Evolutionary conservation across 1,140 invertebrate species (phyloP), one percentile per base, ranked within the genome.

Genomic region (Procambarus clarkii): DNA sequence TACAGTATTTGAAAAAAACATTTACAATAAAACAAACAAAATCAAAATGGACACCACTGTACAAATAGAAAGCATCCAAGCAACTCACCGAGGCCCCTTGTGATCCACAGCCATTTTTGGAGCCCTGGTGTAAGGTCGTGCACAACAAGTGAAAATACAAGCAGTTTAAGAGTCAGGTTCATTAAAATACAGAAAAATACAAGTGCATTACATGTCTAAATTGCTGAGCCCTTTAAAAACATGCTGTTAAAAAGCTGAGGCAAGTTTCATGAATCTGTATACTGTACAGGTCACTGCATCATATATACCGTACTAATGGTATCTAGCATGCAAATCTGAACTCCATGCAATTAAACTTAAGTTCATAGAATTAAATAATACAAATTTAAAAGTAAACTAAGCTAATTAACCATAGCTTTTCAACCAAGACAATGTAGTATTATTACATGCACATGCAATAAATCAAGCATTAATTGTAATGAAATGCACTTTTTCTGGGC

Each of bases 121-220:
- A 74, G 69, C n/a, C 69, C 69, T 74, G 69, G 69, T 74, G n/a
- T 34, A 74, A 74, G 69, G 21, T 74, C 69, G 34, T 74, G 69
- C 69, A 74, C n/a, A n/a, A 24, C 15, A 74, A 74, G 11, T n/a
- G 34, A 21, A 34, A 74, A 74, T 34, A 24, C n/a, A 74, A 74
- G 69, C 24, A 74, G 5, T 34, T 34, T 5, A 34, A 34, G 34
- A 34, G n/a, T 74, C 69, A 74, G 21, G 18, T 18, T 34, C 8
- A 74, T 24, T 74, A 74, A 5, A 9, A 74, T 34, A 74, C 21
- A 74, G 8, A 13, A 34, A 74, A 24, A 34, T 4, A 34, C 34
- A 54, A 54, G 13, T 54, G 50, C 50, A 54, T 54, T 54, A 54
- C 2, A 54, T 54, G 50, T 69, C 64, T n/a, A 21, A 11, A 18